Base-by-base conservation (phyloP, 1,140 invertebrate genomes). In the Euwallacea fornicatus region DNA sequence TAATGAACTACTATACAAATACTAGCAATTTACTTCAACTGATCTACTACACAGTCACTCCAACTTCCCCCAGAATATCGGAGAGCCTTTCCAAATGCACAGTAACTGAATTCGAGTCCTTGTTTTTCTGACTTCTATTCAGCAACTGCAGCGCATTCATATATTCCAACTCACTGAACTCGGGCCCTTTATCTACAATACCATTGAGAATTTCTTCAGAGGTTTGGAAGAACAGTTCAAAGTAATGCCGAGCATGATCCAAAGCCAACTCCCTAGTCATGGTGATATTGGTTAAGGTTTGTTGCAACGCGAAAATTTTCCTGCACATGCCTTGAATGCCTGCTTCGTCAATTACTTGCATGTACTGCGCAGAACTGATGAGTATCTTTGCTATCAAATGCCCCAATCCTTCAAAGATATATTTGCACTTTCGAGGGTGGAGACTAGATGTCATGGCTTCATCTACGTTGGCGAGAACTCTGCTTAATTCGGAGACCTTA, bases 331-430 rank as follows among this genome's bases (percentile, higher is more conserved):
- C 88, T 76, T 91, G 91, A 73, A 93, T 90, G 46, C 89, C 91
- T 77, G 87, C 88, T 80, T 93, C 90, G 83, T 93, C 91, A 73
- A 94, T 91, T 71, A 89, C 87, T 71, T 89, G 89, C 77, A 94
- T 88, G 78, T 90, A 90, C 73, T 93, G 90, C 9, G 91, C 90
- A 50, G 90, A 91, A 71, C 89, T 92, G 74, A 96, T 95, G 16
- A 96, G 83, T 73, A 96, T 94, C 70, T 93, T 92, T 0, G 93
- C 87, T 55, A 95, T 91, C 10, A 96, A 81, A 81, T 94, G 93
- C 3, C 93, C 95, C 8, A 98, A 83, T 8, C 96, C 96, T 84
- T 97, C 94, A 84, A 98, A 96, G 67, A 98, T 90, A 81, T 98
- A 98, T 83, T 93, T 94, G 50, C 91, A 89, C 78, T 96, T 95